Evolutionary conservation across 2,113 vertebrate genomes (phyloP), one percentile per base, ranked within the genome.

Genomic region (Neomonachus schauinslandi): DNA sequence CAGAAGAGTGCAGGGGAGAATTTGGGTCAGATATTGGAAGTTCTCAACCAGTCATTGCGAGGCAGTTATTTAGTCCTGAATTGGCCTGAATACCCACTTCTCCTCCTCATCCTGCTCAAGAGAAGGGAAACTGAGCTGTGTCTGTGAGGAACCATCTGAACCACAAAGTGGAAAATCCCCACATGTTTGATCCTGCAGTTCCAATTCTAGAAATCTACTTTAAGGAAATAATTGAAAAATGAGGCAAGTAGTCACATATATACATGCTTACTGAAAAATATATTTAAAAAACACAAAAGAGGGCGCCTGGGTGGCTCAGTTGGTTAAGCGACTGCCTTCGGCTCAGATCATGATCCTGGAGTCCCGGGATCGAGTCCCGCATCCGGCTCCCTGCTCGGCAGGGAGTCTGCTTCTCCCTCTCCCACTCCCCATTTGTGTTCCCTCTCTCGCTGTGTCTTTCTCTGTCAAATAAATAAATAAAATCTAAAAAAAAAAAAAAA

Each of bases 201-300:
- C 42, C 7, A 80, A 36, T 49, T 77, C 13, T 90, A 63, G 39
- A 67, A 87, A 86, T 53, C 51, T 61, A 22, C 13, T 77, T 14
- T 31, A 49, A 71, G 11, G 33, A 42, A 79, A 77, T 42, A 72
- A 72, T 89, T 61, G 31, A 15, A 79, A 88, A 95, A 88, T 51
- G 16, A 91, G 19, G 21, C 36, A 88, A 53, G 33, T n/a, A 84
- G 67, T 72, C 46, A 76, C 9, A 53, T 63, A 61, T 36, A 31
- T 9, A 61, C n/a, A 7, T 28, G 16, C 13, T 61, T 59, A 33
- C 15, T 88, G 79, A n/a, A 95, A 89, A 89, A 31, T 36, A 31
- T 36, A 55, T 63, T 63, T n/a, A 55, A 59, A 55, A 67, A 79
- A n/a, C 5, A 65, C 88, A 71, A 63, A 33, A n/a, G 13, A 42